Conservation (phyloP, 1,140 invertebrate genomes). For the Hylaeus volcanicus region DNA sequence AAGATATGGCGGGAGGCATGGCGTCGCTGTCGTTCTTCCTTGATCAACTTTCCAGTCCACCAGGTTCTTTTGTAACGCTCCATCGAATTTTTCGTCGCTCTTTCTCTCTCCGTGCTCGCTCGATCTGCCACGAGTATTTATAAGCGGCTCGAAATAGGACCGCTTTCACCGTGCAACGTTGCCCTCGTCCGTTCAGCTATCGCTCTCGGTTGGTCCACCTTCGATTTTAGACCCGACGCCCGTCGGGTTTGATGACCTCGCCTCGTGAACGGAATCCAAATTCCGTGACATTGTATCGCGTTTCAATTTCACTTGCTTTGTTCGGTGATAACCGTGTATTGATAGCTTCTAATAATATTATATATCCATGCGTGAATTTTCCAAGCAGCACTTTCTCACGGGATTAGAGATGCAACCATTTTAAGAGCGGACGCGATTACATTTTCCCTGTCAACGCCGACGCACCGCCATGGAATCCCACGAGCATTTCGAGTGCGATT, state of each 20-base stretch:
- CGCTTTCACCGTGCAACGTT: slow-evolving; percentile 25
- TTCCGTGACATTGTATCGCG: no score
- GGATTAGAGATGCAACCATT: background rate
- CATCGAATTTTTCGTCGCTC: slow-evolving; percentile 21
- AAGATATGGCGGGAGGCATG: slow-evolving; percentile 56
- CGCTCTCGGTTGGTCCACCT: background rate
- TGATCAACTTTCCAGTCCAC: background rate
- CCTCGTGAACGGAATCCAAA: background rate
- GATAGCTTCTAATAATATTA: no score
- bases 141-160: slow-evolving; percentile 51
- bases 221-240: background rate
- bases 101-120: background rate
- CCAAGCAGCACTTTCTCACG: background rate
- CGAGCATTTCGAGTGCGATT: background rate
- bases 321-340: no score
- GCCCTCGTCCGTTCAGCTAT: background rate
- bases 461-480: background rate
- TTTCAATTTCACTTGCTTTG: no score
- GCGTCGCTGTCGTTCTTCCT: slow-evolving; percentile 28
- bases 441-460: background rate
- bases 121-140: slow-evolving; percentile 46
- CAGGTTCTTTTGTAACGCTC: slow-evolving; percentile 43
- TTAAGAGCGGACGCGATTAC: background rate
- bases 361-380: background rate
- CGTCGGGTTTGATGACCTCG: background rate